Base-by-base conservation (phyloP, 2,113 vertebrate genomes). In the Loxodonta africana region DNA sequence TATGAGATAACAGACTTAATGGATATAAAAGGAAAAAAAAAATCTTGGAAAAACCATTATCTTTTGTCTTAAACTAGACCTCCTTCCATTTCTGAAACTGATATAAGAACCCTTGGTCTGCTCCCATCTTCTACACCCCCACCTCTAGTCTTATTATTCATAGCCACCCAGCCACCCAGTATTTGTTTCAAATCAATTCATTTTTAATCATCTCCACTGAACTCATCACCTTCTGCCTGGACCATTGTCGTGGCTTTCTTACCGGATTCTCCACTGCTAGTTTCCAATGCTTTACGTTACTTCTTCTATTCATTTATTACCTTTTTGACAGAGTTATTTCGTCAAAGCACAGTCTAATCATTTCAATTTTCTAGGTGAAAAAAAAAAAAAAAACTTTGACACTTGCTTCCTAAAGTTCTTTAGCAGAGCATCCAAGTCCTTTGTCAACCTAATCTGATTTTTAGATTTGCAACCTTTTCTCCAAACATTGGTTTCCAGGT, bases 301-400 rank as follows among this genome's bases (percentile, higher is more conserved):
- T 82, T 26, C 6, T 89, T 85, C 37, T 44, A 15, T 69, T 46
- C n/a, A 73, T n/a, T 78, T 53, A 83, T 51, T 62, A 80, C 20
- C 26, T 46, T 90, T 23, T 30, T 33, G 23, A 71, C 12, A 88
- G 83, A 82, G 74, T 71, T 85, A 73, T 69, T 87, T 95, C 71
- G 90, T 53, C 33, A 76, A 86, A 63, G 46, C 37, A n/a, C 44
- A 95, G 87, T 94, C 41, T 67, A 92, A 76, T 71, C 41, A 53
- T 87, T 84, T 76, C 51, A 76, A 46, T 80, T 87, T 92, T 89
- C 41, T 44, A 18, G 17, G 86, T 83, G 90, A 95, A n/a, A 17
- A 63, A 62, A 21, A 63, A 62, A 21, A 62, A 62, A 21, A 94
- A 26, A 9, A 3, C 51, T 65, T 90, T n/a, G 65, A 62, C 20